A percentile compares a stretch with the other conserved stretches of the same genome.
Conservation (phyloP, 1,140 invertebrate species). For the Cydia splendana region DNA sequence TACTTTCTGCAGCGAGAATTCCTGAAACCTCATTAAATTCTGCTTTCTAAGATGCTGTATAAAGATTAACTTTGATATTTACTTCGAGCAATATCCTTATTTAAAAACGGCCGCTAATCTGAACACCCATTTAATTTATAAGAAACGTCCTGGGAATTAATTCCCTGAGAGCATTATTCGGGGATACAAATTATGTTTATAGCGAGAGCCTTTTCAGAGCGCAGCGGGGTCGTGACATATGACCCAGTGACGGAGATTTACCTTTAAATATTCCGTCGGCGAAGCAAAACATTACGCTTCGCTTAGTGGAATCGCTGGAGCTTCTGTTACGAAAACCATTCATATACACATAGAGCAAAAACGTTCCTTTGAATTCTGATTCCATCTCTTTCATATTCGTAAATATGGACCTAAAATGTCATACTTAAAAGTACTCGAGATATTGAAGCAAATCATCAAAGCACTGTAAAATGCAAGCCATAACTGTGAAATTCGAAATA, state of each 20-base stretch:
- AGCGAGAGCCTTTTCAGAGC: constrained; percentile 37
- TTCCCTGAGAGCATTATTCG: constrained; percentile 30
- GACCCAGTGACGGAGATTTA: constrained; percentile 35
- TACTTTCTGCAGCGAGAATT: constrained; percentile 20
- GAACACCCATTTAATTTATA: constrained; percentile 41
- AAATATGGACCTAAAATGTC: neutral
- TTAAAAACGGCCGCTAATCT: constrained; percentile 27
- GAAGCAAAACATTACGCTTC: constrained; percentile 32
- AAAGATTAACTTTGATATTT: constrained; percentile 28
- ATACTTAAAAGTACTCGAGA: neutral
- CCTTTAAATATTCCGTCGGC: constrained; percentile 31
- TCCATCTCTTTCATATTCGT: neutral
- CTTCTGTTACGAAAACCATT: constrained; percentile 10
- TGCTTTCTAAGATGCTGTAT: constrained; percentile 22
- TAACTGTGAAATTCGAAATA: constrained; percentile 21
- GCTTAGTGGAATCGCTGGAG: constrained; percentile 26
- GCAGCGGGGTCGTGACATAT: constrained; percentile 37
- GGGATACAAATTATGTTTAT: constrained; percentile 42
- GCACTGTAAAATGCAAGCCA: neutral
- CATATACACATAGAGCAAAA: constrained; percentile 3
- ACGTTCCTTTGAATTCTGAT: neutral
- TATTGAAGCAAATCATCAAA: neutral
- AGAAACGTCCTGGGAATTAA: constrained; percentile 39
- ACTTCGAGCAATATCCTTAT: constrained; percentile 22
- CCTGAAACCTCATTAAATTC: constrained; percentile 27